Percentiles rank a stretch among this genome's conserved stretches.
These are phyloP conservation scores for Pachydiplax longipennis DNA, from an alignment of 2,888 invertebrate genomes.

Conservation along the genomic window DNA sequence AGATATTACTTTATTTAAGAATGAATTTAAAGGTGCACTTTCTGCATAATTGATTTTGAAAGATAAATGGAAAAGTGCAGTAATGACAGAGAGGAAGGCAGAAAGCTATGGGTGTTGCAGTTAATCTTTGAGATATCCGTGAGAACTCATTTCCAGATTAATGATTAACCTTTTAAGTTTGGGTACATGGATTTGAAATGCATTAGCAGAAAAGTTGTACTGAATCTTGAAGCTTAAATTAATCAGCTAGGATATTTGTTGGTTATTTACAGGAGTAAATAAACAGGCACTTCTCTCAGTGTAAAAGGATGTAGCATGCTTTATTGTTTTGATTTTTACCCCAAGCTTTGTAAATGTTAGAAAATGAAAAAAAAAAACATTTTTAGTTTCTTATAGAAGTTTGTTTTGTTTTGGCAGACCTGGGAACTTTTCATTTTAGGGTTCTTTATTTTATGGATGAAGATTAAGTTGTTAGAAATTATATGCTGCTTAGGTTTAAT, in stretches of 20 bases:
- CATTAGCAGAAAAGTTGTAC: background rate
- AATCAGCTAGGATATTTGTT: background rate
- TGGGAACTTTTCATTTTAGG: too few species aligned
- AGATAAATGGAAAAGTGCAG: background rate
- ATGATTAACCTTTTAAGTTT: background rate
- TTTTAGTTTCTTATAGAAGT: too few species aligned
- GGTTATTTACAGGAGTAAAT: background rate
- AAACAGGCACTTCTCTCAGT: background rate
- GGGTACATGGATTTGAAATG: background rate
- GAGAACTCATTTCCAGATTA: background rate
- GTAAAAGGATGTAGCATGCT: background rate
- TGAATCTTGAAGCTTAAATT: background rate
- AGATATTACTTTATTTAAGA: background rate
- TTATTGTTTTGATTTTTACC: too few species aligned
- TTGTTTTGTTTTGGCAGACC: too few species aligned
- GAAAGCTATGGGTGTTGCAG: conserved; percentile 27
- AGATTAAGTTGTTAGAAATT: too few species aligned
- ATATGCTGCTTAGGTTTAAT: too few species aligned
- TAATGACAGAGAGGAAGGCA: background rate
- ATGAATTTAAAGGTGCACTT: background rate
- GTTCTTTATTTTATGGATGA: too few species aligned
- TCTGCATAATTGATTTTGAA: background rate
- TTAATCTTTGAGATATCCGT: background rate
- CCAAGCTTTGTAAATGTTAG: too few species aligned
- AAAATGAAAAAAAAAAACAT: too few species aligned